phyloP scores from a whole-genome alignment of 1,140 invertebrate genomes.

The Pygmarrhopalites habei region DNA sequence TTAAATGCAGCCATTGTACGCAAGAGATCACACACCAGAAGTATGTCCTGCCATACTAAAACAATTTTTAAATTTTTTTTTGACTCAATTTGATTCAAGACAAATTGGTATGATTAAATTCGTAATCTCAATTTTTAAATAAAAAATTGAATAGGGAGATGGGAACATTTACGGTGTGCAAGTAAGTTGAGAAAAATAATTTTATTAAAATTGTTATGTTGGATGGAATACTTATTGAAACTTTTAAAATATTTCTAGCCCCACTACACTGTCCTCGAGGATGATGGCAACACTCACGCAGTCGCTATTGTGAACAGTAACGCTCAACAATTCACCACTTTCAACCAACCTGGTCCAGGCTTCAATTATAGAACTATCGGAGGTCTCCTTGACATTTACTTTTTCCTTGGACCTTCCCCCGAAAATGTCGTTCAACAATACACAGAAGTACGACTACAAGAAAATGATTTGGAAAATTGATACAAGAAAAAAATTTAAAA shows the following conservation, averaged over 20 bases:
- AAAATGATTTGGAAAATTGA: conserved; percentile 50
- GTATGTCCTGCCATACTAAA: neutral
- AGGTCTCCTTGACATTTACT: conserved; percentile 45
- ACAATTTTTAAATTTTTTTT: no score
- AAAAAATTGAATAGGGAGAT: no score
- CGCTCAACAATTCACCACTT: conserved; percentile 37
- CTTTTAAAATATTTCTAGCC: conserved; percentile 45
- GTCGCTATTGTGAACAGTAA: conserved; percentile 34
- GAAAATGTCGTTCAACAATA: conserved; percentile 49
- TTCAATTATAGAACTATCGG: conserved; percentile 44
- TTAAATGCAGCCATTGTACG: conserved; percentile 17
- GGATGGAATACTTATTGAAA: no score
- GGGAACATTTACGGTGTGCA: conserved; percentile 45
- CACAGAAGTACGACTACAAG: conserved; percentile 35
- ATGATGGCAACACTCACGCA: conserved; percentile 39
- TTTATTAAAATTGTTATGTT: no score
- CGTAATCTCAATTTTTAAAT: no score
- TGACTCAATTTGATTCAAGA: no score
- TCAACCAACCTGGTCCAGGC: conserved; percentile 43
- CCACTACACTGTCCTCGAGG: conserved; percentile 49
- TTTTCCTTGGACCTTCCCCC: conserved; percentile 44
- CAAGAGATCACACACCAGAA: conserved; percentile 22
- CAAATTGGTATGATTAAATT: no score
- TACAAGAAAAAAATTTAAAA: neutral
- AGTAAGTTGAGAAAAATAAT: no score